Evolutionary conservation across 2,113 vertebrate species (phyloP), one percentile per base, ranked within the genome.

Genomic region (Anolis sagrei): DNA sequence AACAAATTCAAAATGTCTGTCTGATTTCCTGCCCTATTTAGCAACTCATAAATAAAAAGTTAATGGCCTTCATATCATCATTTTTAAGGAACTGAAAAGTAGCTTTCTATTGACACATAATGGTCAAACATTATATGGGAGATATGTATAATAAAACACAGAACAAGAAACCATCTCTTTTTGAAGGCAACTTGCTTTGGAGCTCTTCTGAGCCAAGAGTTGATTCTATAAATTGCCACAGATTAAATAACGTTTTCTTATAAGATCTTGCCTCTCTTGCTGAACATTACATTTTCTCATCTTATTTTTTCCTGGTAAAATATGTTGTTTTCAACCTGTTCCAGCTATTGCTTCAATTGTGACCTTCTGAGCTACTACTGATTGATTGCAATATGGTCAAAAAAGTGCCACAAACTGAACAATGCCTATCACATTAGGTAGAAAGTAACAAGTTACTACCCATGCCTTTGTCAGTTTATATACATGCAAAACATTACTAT

Each of bases 51-150:
- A 91, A 92, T 83, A 88, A 79, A 58, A 88, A 81, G 34, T 48
- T 84, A 92, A 90, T 70, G 81, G 36, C 76, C 90, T 73, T 83
- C 91, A 87, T 87, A 84, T 74, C 5, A 86, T 89, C 61, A 91
- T 78, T 58, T 77, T 82, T 83, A 81, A 89, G 83, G 61, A 44
- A 44, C 64, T 80, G 76, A 39, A 90, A 72, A 80, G 76, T 6
- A 10, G 84, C 68, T 16, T 44, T 61, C 83, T 81, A 91, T 89
- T 87, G 78, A 92, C 29, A n/a, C 6, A 79, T 80, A 64, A 86
- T 83, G 90, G 82, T 83, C 87, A 91, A 92, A 87, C 79, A 58
- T 87, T 75, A 88, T 84, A 73, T 77, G 80, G 27, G 8, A 69
- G 7, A 0, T 29, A n/a, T 39, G 18, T n/a, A 78, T 82, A 58